A percentile compares a stretch with the other conserved stretches of the same genome.
These are phyloP conservation scores for Onychorhynchus coronatus DNA, from an alignment of 2,113 vertebrate species.

Conservation along the genomic window DNA sequence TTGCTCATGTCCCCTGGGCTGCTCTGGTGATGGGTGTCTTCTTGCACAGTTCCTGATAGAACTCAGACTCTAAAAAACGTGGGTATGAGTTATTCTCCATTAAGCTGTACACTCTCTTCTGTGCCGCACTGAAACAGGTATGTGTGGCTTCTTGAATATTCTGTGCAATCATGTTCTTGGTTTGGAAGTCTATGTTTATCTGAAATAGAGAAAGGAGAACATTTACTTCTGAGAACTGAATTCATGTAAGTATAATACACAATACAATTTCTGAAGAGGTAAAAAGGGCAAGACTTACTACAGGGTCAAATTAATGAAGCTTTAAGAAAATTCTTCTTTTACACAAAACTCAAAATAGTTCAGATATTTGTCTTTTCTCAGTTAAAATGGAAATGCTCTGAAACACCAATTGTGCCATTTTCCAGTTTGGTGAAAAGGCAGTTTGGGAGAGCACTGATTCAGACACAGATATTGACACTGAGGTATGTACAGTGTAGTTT, in stretches of 20 bases:
- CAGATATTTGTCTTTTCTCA: neutral
- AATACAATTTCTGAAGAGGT: neutral
- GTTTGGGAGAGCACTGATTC: neutral
- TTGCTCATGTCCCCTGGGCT: constrained; percentile 63
- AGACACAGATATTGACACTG: neutral
- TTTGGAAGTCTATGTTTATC: constrained; percentile 91
- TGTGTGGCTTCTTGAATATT: constrained; percentile 76
- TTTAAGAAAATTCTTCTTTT: neutral
- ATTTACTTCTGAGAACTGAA: neutral
- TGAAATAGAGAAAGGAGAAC: constrained; percentile 31
- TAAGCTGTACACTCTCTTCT: constrained; percentile 86
- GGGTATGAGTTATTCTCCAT: constrained; percentile 94
- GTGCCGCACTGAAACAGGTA: constrained; percentile 80
- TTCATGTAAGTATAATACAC: neutral
- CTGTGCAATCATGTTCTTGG: constrained; percentile 79
- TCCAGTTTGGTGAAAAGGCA: neutral
- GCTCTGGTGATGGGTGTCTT: constrained; percentile 50
- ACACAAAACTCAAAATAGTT: neutral
- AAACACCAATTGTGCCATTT: neutral
- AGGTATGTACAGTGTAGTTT: neutral
- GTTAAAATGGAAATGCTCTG: neutral
- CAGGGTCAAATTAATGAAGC: neutral
- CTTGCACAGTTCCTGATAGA: constrained; percentile 78
- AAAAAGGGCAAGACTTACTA: neutral
- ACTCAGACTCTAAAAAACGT: constrained; percentile 84